Evolutionary conservation across 2,888 invertebrate species (phyloP).

Genomic region (Endotricha flammealis): DNA sequence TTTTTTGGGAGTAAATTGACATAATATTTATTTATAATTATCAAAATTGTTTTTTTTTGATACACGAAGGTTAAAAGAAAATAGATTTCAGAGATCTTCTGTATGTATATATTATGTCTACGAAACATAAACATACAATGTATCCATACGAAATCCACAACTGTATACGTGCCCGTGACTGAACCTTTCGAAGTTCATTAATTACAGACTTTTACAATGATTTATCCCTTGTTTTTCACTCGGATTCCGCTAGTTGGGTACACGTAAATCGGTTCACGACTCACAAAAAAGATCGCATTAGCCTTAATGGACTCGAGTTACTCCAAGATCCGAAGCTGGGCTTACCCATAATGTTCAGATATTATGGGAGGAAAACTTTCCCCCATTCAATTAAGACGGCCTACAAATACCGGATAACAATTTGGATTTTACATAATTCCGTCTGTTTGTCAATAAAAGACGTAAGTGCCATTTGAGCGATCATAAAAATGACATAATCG

Average conservation of each 20-base stretch:
- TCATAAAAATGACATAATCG: constrained; percentile 71
- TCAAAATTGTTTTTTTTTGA: too few species aligned
- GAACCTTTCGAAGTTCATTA: constrained; percentile 4
- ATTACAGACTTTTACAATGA: constrained; percentile 5
- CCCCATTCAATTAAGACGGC: constrained; percentile 31
- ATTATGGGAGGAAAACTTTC: constrained; percentile 8
- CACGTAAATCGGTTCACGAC: constrained; percentile 8
- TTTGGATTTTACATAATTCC: constrained; percentile 38
- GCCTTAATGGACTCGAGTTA: constrained; percentile 8
- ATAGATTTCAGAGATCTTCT: too few species aligned
- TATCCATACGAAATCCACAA: background rate
- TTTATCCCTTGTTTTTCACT: constrained; percentile 7
- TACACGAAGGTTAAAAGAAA: too few species aligned
- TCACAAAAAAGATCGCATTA: constrained; percentile 12
- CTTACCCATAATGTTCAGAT: constrained; percentile 5
- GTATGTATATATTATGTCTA: too few species aligned
- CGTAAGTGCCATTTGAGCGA: constrained; percentile 49
- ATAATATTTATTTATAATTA: too few species aligned
- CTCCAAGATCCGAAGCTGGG: constrained; percentile 1
- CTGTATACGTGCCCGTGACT: too few species aligned
- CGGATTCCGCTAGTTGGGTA: constrained; percentile 1
- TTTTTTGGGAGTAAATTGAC: too few species aligned
- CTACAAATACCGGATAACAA: constrained; percentile 30
- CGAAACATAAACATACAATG: background rate
- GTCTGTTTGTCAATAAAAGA: constrained; percentile 61